Base-by-base conservation (phyloP, 2,888 invertebrate genomes). In the Drosophila colorata region DNA sequence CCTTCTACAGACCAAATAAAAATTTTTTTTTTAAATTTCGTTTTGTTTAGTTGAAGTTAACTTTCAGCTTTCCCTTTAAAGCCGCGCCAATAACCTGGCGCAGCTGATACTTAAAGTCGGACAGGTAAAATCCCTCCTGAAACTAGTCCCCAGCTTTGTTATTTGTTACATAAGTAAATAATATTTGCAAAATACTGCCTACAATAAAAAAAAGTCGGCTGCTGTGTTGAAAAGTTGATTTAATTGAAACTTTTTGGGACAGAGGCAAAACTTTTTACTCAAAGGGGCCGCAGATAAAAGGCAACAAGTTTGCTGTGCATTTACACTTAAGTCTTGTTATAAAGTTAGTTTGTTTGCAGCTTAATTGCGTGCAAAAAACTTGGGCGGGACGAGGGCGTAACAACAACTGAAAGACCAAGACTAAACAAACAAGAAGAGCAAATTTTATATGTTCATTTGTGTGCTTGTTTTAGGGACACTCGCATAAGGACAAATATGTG, bases 291-390 rank as follows among this genome's bases (percentile, higher is more conserved):
- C 6, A 60, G 51, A 58, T 46, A 60, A 56, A 66, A 61, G 68
- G 67, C 78, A 84, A 87, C 81, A 83, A 83, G 82, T 83, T 87
- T 78, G 49, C 70, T 78, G 69, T 83, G 80, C 68, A 86, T 77
- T 83, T 70, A 58, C 74, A 76, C 69, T 56, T 65, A 60, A 66
- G 72, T 74, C 52, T 55, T 56, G 55, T 51, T 59, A 71, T 55
- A 72, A 83, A 83, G 55, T 72, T 73, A 66, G 66, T 70, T 87
- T 87, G 59, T 71, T 81, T 75, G 81, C 74, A 71, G 85, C 85
- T 75, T 81, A 87, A 85, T 79, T 87, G 80, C 48, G 73, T 65
- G 75, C 60, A 75, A 81, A 52, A 53, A 55, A 69, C 33, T 9
- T 9, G 28, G 9, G 28, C 28, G 28, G 33, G 13, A 13, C 13